These are phyloP conservation scores for Rhabdomys dilectus DNA, from an alignment of 2,113 vertebrate species.

Conservation along the genomic window DNA sequence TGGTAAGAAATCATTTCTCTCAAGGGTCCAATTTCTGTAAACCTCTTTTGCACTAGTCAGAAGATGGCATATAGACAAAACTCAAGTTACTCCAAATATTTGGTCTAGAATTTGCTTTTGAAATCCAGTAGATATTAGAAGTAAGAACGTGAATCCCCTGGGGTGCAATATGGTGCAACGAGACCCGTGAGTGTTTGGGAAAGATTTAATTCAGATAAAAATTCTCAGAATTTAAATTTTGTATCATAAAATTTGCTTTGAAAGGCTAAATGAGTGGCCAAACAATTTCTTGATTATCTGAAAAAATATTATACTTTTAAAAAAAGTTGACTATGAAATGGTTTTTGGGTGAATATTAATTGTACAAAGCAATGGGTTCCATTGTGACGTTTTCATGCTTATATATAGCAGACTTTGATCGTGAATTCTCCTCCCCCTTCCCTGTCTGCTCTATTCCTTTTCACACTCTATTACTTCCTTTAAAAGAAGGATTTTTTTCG, in stretches of 20 bases:
- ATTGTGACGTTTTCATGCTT: neutral
- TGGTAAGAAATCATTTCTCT: constrained; percentile 85
- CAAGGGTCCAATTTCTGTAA: constrained; percentile 85
- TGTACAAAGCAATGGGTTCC: neutral
- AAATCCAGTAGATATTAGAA: constrained; percentile 85
- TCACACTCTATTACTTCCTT: neutral
- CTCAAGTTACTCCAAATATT: constrained; percentile 89
- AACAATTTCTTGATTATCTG: constrained; percentile 71
- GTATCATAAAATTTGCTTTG: constrained; percentile 72
- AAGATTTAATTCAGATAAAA: constrained; percentile 83
- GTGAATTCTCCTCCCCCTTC: neutral
- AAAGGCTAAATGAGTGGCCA: constrained; percentile 70
- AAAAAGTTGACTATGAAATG: neutral
- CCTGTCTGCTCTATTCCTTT: neutral
- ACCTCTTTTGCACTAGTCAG: constrained; percentile 76
- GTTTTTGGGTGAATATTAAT: neutral
- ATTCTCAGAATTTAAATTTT: constrained; percentile 83
- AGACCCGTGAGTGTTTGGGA: constrained; percentile 83
- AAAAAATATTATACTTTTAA: constrained; percentile 17
- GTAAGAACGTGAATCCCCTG: constrained; percentile 83
- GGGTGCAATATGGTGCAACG: constrained; percentile 82
- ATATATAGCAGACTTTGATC: neutral
- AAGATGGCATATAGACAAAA: constrained; percentile 86
- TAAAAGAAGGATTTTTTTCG: neutral
- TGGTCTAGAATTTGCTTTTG: constrained; percentile 86